Base-by-base conservation (phyloP, 1,140 invertebrate species). In the Samia ricini region DNA sequence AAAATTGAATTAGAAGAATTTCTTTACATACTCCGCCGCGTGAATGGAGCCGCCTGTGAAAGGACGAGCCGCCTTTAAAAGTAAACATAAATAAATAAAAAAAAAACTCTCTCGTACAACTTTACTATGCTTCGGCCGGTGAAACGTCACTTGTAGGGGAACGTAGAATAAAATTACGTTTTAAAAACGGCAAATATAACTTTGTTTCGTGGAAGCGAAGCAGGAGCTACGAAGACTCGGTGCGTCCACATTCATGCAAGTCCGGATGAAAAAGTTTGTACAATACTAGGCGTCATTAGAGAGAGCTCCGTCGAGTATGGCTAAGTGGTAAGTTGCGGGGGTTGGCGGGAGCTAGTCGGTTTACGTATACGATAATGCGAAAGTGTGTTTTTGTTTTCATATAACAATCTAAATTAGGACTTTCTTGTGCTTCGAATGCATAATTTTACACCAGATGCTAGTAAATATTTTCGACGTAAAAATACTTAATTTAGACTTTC, bases 271-370 rank as follows among this genome's bases (percentile, higher is more conserved):
- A 78, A 76, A 71, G 73, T 78, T 80, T 66, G 73, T 69, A 74
- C 74, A 78, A 80, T 77, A 63, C 68, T 67, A 68, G 63, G 69
- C 77, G 74, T 78, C 78, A 76, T 78, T 80, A 80, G 70, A 72
- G 64, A 60, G 68, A 29, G 60, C 61, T 56, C 63, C 36, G 58
- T 61, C 50, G 66, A 69, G 74, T 64, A 58, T 63, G 72, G 69
- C 68, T 76, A 72, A 79, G 76, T 79, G 71, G 67, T 68, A 77
- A 79, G 74, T 79, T 75, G 63, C 18, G 55, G 65, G 26, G 63
- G 54, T 29, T 54, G 42, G 52, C 24, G 29, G 42, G 58, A 29
- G 24, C 59, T 48, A 10, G 52, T 10, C 20, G 52, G 12, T 12
- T 55, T 61, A 22, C 8, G 26, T 59, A 22, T 49, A 21, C 56